Conservation (phyloP, 2,113 vertebrate species). For the Lasiurus borealis region DNA sequence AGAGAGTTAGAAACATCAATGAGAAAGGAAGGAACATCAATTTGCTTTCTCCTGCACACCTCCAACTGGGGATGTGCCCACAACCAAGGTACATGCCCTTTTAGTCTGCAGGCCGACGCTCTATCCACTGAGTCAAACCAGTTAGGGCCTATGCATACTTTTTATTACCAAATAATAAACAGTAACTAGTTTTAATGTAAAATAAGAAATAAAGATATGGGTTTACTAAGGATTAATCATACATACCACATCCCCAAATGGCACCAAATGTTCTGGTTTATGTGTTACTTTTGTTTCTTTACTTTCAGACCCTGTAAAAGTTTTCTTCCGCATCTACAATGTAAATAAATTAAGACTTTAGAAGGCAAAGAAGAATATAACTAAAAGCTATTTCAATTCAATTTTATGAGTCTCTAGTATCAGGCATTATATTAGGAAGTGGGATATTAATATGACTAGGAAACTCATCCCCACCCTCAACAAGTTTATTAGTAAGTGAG, state of each 20-base stretch:
- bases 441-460: neutral
- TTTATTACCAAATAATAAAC: constrained; percentile 35
- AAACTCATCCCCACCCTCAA: neutral
- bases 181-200: neutral
- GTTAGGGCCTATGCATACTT: neutral
- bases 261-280: constrained; percentile 70
- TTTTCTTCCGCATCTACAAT: constrained; percentile 79
- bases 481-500: neutral
- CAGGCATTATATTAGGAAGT: neutral
- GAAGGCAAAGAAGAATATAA: constrained; percentile 13
- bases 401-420: neutral
- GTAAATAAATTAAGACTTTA: constrained; percentile 60
- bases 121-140: no score
- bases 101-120: no score
- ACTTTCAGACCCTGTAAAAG: constrained; percentile 56
- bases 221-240: constrained; percentile 32
- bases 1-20: no score
- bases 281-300: neutral
- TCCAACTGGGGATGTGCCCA: no score
- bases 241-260: constrained; percentile 86
- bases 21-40: no score
- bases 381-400: constrained; percentile 20
- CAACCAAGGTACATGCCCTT: no score
- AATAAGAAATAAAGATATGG: neutral
- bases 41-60: no score